phyloP scores from a whole-genome alignment of 2,888 invertebrate genomes.

The Drosophila tripunctata region DNA sequence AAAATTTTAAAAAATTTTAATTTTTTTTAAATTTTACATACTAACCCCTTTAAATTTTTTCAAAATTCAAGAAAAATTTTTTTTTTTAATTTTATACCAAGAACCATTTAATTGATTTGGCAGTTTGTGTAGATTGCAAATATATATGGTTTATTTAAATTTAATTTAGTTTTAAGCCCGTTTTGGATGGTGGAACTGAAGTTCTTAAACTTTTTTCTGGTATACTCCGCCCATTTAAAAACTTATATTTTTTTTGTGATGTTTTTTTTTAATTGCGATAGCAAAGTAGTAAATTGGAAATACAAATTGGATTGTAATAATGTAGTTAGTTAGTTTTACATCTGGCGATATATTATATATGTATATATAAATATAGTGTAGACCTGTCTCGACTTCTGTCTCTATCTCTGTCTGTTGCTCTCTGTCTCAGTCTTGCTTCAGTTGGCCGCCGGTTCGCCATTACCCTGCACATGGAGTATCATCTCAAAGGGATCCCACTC shows the following conservation, averaged over 20 bases:
- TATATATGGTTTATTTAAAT: no score
- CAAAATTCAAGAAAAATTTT: no score
- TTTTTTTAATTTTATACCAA: no score
- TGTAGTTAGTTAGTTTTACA: constrained; percentile 60
- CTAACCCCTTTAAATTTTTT: no score
- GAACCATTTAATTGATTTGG: no score
- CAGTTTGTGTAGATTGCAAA: no score
- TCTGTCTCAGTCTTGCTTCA: constrained; percentile 66
- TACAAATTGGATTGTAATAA: constrained; percentile 58
- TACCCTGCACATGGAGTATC: constrained; percentile 82
- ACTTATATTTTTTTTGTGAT: constrained; percentile 41
- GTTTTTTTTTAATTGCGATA: constrained; percentile 59
- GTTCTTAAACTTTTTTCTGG: no score
- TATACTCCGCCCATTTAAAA: no score
- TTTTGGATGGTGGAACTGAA: no score
- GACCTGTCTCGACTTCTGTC: constrained; percentile 41
- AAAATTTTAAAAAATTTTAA: no score
- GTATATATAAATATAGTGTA: constrained; percentile 21
- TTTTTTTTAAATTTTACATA: no score
- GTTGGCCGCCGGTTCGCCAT: constrained; percentile 77
- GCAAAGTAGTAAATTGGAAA: constrained; percentile 55
- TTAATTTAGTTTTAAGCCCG: no score
- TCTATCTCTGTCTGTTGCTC: constrained; percentile 10
- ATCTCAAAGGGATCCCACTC: constrained; percentile 83
- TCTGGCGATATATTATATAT: constrained; percentile 56